Percentiles rank a stretch among this genome's conserved stretches.
phyloP scores from a whole-genome alignment of 2,888 invertebrate genomes.

The Lycocerus yunnanus region DNA sequence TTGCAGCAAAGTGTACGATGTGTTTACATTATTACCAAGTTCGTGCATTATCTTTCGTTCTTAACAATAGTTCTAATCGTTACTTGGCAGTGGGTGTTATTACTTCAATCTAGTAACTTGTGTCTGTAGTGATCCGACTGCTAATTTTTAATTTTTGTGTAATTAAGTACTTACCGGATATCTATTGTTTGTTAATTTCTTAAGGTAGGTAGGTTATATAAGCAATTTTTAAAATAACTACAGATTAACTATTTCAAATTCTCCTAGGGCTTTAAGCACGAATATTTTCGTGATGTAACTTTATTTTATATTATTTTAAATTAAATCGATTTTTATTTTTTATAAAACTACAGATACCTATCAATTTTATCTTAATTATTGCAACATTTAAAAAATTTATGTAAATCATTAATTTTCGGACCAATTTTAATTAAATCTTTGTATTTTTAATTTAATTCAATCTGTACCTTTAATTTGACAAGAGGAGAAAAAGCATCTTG shows the following conservation, averaged over 20 bases:
- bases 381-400: no score
- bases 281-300: not conserved
- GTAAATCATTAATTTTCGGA: no score
- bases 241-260: not conserved
- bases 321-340: not conserved
- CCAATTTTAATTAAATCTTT: not conserved
- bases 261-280: not conserved
- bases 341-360: not conserved
- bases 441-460: not conserved
- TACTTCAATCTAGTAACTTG: constrained; percentile 9
- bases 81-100: constrained; percentile 17
- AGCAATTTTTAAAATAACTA: not conserved
- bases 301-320: not conserved
- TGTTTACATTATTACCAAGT: constrained; percentile 19
- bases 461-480: not conserved
- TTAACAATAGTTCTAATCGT: constrained; percentile 12
- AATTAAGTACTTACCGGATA: not conserved
- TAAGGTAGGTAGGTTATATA: not conserved
- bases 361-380: no score
- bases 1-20: not conserved
- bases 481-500: not conserved
- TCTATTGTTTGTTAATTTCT: not conserved
- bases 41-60: constrained; percentile 14
- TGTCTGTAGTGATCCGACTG: constrained; percentile 9
- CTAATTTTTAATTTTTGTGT: not conserved